Conservation (phyloP, 2,797 vertebrate species). For the Periophthalmus magnuspinnatus region DNA sequence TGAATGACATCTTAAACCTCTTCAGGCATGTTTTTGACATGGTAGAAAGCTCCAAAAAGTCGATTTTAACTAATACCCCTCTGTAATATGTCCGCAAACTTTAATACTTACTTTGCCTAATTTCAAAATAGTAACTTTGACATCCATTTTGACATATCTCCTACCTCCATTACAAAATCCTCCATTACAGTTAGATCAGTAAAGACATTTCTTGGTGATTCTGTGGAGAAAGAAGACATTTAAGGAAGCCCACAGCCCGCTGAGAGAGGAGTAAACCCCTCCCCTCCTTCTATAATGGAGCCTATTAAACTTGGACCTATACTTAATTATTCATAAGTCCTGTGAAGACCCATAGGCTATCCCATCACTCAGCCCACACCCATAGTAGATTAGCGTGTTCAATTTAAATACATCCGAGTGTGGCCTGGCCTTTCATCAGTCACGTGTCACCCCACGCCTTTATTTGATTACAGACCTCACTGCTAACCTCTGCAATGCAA, state of each 20-base stretch:
- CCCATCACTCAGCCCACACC: constrained; percentile 64
- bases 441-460: constrained; percentile 36
- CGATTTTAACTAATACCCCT: no score
- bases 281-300: constrained; percentile 41
- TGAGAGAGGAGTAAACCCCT: constrained; percentile 3
- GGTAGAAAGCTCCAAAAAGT: no score
- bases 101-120: no score
- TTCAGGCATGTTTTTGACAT: no score
- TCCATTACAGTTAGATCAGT: neutral
- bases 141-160: neutral
- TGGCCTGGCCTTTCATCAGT: constrained; percentile 50
- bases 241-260: constrained; percentile 12
- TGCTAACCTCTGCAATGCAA: neutral
- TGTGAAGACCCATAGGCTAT: constrained; percentile 67
- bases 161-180: neutral
- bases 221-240: constrained; percentile 2
- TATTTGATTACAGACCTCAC: constrained; percentile 25
- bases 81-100: no score
- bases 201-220: neutral
- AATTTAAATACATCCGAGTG: constrained; percentile 68
- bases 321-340: constrained; percentile 69
- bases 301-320: constrained; percentile 57
- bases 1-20: no score
- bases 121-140: no score
- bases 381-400: constrained; percentile 62